Percentiles rank a stretch among this genome's conserved stretches.
phyloP scores from a whole-genome alignment of 2,113 vertebrate species.

The Euleptes europaea region DNA sequence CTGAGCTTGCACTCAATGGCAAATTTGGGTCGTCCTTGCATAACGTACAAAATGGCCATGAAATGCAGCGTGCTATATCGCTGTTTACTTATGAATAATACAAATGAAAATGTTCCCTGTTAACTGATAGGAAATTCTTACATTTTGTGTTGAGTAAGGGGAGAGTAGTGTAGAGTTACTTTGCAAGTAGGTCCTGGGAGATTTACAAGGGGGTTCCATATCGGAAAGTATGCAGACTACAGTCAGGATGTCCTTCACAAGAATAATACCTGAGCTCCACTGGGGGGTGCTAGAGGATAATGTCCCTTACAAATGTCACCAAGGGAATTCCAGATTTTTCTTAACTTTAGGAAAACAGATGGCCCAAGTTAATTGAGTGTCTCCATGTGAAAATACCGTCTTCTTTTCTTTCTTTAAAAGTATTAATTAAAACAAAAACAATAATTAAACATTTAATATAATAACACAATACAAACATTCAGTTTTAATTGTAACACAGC shows the following conservation, averaged over 20 bases:
- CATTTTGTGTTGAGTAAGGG: too few relatives aligned
- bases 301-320: background rate
- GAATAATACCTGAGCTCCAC: background rate
- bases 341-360: background rate
- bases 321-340: background rate
- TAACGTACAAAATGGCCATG: too few relatives aligned
- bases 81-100: too few relatives aligned
- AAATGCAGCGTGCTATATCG: too few relatives aligned
- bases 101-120: too few relatives aligned
- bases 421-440: background rate
- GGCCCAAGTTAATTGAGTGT: background rate
- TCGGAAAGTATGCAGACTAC: background rate
- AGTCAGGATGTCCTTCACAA: background rate
- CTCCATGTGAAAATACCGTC: background rate
- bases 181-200: too few relatives aligned
- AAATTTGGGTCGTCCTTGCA: too few relatives aligned
- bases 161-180: too few relatives aligned
- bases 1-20: too few relatives aligned
- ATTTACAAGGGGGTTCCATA: too few relatives aligned
- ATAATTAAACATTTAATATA: background rate
- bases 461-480: background rate
- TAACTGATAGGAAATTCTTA: too few relatives aligned
- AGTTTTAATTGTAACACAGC: too few relatives aligned
- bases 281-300: constrained; percentile 19
- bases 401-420: background rate